Conservation (phyloP, 2,113 vertebrate species). For the Chaenogobius annularis region DNA sequence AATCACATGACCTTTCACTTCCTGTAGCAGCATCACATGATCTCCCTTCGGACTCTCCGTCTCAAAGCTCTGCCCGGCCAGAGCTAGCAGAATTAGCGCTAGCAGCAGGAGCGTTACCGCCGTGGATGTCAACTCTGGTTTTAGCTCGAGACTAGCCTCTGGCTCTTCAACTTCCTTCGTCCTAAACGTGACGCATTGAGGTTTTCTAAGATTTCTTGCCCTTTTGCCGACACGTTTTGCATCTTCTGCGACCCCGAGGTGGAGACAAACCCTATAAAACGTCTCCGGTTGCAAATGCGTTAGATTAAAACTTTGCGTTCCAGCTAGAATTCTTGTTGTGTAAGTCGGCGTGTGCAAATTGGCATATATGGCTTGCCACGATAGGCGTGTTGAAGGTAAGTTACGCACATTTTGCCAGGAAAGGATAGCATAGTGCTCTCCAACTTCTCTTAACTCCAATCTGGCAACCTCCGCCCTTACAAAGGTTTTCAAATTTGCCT, state of each 20-base stretch:
- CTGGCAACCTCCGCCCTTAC: constrained; percentile 26
- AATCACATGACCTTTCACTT: constrained; percentile 56
- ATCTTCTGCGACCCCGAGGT: constrained; percentile 75
- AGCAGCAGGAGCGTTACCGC: constrained; percentile 76
- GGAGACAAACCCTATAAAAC: constrained; percentile 89
- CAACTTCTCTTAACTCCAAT: constrained; percentile 78
- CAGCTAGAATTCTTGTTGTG: constrained; percentile 84
- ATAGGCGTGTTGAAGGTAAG: constrained; percentile 84
- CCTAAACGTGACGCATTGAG: constrained; percentile 57
- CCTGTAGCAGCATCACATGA: constrained; percentile 42
- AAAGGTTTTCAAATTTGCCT: constrained; percentile 32
- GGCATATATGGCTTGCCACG: constrained; percentile 79
- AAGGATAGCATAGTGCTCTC: constrained; percentile 81
- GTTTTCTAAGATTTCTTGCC: constrained; percentile 79
- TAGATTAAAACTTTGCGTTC: constrained; percentile 88
- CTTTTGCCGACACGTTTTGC: constrained; percentile 72
- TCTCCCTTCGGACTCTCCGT: constrained; percentile 45
- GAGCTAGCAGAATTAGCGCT: constrained; percentile 78
- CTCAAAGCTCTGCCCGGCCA: constrained; percentile 56
- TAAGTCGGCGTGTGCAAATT: constrained; percentile 52
- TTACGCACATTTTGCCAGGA: constrained; percentile 84
- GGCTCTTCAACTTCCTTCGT: constrained; percentile 51
- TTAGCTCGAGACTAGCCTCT: constrained; percentile 39
- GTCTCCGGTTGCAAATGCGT: constrained; percentile 87
- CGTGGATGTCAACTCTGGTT: constrained; percentile 62